Percentiles rank a stretch among this genome's conserved stretches.
Conservation (phyloP, 2,113 vertebrate species). For the Phrynosoma blainvillii region DNA sequence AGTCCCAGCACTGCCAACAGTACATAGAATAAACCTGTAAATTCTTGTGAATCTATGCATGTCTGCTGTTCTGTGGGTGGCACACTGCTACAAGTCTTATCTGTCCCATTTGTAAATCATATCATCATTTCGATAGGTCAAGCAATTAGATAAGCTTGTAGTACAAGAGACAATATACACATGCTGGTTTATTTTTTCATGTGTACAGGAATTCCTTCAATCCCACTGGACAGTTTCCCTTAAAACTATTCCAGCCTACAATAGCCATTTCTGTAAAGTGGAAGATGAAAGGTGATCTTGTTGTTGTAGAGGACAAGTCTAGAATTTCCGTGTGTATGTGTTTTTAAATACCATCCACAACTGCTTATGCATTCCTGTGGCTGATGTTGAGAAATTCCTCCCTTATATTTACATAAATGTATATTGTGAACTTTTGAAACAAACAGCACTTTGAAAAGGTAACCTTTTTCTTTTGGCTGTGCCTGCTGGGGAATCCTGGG, state of each 20-base stretch:
- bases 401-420: constrained; percentile 13
- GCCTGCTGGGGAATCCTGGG: too few species aligned
- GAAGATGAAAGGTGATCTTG: constrained; percentile 27
- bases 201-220: not conserved
- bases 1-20: not conserved
- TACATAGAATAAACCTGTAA: not conserved
- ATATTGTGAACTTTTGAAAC: not conserved
- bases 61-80: not conserved
- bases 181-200: not conserved
- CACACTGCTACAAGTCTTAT: not conserved
- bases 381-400: constrained; percentile 18
- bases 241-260: not conserved
- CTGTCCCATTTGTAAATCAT: not conserved
- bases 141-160: not conserved
- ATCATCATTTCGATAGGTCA: not conserved
- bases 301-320: not conserved
- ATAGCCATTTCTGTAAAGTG: not conserved
- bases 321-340: not conserved
- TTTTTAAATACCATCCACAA: not conserved
- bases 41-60: not conserved
- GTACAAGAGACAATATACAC: not conserved
- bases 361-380: not conserved
- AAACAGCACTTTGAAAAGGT: not conserved
- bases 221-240: not conserved
- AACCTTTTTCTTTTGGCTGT: too few species aligned